A percentile compares a stretch with the other conserved stretches of the same genome.
Conservation (phyloP, 2,888 invertebrate species). For the Salpingus planirostris region DNA sequence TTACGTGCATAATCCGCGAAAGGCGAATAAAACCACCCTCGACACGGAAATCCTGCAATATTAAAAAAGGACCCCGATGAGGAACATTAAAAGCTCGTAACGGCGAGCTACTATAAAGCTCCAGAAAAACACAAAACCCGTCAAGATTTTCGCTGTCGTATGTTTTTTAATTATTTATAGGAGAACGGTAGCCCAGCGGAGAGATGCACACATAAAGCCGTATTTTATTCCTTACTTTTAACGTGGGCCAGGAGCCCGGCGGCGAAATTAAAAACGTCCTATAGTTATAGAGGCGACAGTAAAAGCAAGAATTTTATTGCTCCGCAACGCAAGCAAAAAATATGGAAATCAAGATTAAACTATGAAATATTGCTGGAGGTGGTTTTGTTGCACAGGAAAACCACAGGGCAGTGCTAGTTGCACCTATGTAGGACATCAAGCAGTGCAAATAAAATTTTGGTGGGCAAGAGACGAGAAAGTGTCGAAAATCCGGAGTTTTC, state of each 20-base stretch:
- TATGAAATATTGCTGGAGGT: slow-evolving; percentile 4
- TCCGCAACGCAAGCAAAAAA: slow-evolving; percentile 4
- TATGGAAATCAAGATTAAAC: slow-evolving; percentile 6
- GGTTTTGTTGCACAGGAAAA: slow-evolving; percentile 3
- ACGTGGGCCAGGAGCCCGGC: slow-evolving; percentile 2
- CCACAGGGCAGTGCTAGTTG: too few species aligned
- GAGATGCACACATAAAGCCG: slow-evolving; percentile 4
- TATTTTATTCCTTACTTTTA: slow-evolving; percentile 11
- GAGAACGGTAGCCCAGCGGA: slow-evolving; percentile 1
- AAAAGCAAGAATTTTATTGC: slow-evolving; percentile 9
- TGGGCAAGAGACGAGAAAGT: too few species aligned
- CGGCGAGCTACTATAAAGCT: too few species aligned
- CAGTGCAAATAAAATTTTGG: too few species aligned
- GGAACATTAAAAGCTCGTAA: too few species aligned
- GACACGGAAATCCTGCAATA: slow-evolving; percentile 9
- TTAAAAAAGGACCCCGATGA: too few species aligned
- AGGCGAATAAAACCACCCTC: slow-evolving; percentile 31
- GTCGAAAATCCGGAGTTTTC: too few species aligned
- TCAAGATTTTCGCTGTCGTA: too few species aligned
- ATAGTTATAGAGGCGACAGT: slow-evolving; percentile 1
- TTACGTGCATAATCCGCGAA: slow-evolving; percentile 38
- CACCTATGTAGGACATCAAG: too few species aligned
- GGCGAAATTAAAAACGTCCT: slow-evolving; percentile 7
- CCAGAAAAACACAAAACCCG: too few species aligned
- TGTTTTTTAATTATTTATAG: slow-evolving; percentile 2